phyloP scores from a whole-genome alignment of 2,797 vertebrate species.

The Iguana delicatissima region DNA sequence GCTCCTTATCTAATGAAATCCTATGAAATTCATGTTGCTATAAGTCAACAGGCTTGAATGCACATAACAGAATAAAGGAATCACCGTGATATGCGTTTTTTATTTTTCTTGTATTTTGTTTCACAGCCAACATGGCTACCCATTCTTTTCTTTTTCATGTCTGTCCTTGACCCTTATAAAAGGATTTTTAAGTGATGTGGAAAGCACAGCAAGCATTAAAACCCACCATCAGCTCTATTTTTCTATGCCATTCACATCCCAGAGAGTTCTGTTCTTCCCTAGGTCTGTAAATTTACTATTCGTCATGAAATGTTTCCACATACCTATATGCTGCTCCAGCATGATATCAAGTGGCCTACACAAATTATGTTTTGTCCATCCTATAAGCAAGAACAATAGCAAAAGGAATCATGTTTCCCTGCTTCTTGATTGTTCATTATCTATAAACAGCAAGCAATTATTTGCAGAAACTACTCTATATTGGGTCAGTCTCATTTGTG shows the following conservation, averaged over 20 bases:
- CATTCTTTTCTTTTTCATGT: neutral
- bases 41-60: too few species aligned
- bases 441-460: slow-evolving; percentile 8
- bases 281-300: neutral
- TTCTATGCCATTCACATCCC: neutral
- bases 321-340: neutral
- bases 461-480: neutral
- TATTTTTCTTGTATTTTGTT: too few species aligned
- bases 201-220: neutral
- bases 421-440: neutral
- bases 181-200: neutral
- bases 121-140: too few species aligned
- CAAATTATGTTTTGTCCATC: neutral
- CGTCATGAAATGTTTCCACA: neutral
- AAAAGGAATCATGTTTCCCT: neutral
- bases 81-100: too few species aligned
- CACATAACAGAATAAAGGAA: too few species aligned
- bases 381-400: neutral
- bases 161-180: neutral
- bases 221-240: neutral
- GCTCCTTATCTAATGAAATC: too few species aligned
- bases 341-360: neutral
- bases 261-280: neutral
- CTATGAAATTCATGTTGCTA: too few species aligned
- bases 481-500: neutral